These are phyloP conservation scores for Blera fallax DNA, from an alignment of 2,888 invertebrate species.

Conservation along the genomic window DNA sequence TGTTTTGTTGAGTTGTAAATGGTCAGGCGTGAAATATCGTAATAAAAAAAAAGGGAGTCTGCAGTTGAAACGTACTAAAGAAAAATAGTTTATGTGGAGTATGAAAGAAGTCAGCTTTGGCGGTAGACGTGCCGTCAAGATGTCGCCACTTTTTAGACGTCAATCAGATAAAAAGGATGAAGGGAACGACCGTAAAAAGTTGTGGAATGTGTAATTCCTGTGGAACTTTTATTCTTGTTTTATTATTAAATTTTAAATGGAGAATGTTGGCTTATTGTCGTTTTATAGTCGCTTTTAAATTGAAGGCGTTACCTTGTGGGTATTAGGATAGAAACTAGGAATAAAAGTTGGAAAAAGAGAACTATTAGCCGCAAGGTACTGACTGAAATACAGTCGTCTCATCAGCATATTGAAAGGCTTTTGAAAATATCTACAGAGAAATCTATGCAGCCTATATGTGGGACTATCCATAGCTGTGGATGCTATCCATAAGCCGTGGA, in stretches of 20 bases:
- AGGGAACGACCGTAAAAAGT: neutral
- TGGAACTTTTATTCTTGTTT: neutral
- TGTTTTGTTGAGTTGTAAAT: constrained; percentile 57
- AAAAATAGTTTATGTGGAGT: constrained; percentile 48
- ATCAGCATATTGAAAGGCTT: no score
- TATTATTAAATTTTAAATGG: neutral
- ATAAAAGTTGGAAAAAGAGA: no score
- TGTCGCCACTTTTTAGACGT: constrained; percentile 63
- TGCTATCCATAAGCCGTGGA: no score
- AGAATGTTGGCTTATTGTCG: neutral
- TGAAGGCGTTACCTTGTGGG: no score
- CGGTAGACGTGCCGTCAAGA: constrained; percentile 67
- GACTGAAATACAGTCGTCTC: no score
- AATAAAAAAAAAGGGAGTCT: constrained; percentile 19
- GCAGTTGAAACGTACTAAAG: constrained; percentile 23
- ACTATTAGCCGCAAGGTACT: no score
- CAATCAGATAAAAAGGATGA: constrained; percentile 51
- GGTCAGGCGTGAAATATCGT: constrained; percentile 49
- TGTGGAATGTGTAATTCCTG: constrained; percentile 15
- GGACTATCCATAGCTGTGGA: no score
- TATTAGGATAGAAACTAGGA: no score
- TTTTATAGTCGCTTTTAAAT: no score
- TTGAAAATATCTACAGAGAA: no score
- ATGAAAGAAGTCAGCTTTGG: constrained; percentile 18
- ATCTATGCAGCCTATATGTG: no score